Percentiles rank a stretch among this genome's conserved stretches.
phyloP scores from a whole-genome alignment of 35 echinoderm and acorn worm genomes.

The Apostichopus parvimensis region DNA sequence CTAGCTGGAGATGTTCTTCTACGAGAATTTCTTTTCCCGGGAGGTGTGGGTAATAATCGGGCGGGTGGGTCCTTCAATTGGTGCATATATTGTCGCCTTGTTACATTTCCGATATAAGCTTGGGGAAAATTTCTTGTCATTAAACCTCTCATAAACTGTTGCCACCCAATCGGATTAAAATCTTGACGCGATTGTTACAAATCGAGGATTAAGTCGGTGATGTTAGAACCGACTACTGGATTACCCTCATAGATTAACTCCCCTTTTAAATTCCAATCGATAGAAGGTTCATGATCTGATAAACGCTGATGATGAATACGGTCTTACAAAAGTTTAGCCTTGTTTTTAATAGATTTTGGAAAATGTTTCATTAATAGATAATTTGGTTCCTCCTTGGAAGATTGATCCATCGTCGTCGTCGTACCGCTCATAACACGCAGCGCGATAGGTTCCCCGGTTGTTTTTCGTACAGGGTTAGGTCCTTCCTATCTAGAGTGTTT shows the following conservation, averaged over 20 bases:
- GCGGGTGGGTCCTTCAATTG: not conserved
- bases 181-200: not conserved
- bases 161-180: conserved; percentile 36
- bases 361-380: not conserved
- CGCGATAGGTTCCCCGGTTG: not conserved
- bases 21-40: not conserved
- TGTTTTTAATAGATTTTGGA: conserved; percentile 24
- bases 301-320: not conserved
- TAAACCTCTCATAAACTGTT: conserved; percentile 16
- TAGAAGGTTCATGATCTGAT: too few species aligned
- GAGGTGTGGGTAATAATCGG: too few species aligned
- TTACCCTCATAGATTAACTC: not conserved
- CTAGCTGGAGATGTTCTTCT: not conserved
- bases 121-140: not conserved
- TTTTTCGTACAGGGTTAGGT: conserved; percentile 26
- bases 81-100: not conserved
- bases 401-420: not conserved
- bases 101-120: too few species aligned
- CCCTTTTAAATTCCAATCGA: conserved; percentile 39
- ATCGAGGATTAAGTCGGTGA: not conserved
- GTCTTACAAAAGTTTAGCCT: conserved; percentile 1
- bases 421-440: not conserved
- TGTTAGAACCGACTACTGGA: too few species aligned
- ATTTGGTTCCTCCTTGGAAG: not conserved
- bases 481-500: conserved; percentile 1